These are phyloP conservation scores for Ooceraea biroi DNA, from an alignment of 1,140 invertebrate species.

Conservation along the genomic window DNA sequence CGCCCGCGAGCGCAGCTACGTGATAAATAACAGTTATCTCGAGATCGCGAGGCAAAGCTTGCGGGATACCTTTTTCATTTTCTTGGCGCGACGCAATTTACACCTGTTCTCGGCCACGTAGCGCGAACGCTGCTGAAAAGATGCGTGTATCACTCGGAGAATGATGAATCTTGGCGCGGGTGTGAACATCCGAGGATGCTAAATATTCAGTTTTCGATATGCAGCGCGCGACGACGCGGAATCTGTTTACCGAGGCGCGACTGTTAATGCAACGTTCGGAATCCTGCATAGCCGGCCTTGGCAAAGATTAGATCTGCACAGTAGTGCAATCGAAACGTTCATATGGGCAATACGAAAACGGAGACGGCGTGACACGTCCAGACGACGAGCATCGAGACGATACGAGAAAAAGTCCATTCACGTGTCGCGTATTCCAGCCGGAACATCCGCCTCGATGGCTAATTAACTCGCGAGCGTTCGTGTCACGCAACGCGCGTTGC, in stretches of 20 bases:
- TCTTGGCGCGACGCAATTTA: constrained; percentile 32
- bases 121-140: not conserved
- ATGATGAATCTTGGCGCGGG: constrained; percentile 15
- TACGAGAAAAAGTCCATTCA: not conserved
- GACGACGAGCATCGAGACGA: constrained; percentile 2
- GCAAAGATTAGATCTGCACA: constrained; percentile 47
- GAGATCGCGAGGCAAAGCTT: not conserved
- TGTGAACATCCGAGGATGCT: not conserved
- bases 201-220: constrained; percentile 47
- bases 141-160: constrained; percentile 13
- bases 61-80: constrained; percentile 41
- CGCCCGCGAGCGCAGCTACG: not conserved
- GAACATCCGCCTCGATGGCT: constrained; percentile 2
- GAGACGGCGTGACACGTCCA: constrained; percentile 4
- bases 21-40: constrained; percentile 51
- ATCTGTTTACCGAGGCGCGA: constrained; percentile 44
- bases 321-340: constrained; percentile 24
- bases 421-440: not conserved
- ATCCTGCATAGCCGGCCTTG: constrained; percentile 35
- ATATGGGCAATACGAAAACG: not conserved
- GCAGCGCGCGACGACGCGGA: not conserved
- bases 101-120: constrained; percentile 31
- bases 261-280: constrained; percentile 51
- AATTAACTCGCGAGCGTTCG: constrained; percentile 37
- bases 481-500: not conserved